Conservation (phyloP, 1,140 invertebrate genomes). For the Steinernema feltiae region DNA sequence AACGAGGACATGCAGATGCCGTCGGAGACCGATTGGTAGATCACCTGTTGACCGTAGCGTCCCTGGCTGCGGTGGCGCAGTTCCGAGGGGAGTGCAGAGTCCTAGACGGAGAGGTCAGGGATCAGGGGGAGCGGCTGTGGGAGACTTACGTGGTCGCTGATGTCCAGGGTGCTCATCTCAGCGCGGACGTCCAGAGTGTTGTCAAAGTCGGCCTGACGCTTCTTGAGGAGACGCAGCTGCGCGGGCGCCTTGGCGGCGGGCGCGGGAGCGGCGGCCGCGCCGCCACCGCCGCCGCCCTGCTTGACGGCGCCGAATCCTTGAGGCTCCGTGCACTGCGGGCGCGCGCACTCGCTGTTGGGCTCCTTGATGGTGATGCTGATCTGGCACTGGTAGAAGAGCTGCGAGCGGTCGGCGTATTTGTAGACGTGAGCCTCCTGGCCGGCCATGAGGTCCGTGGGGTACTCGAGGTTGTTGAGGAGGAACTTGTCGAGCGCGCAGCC, state of each 20-base stretch:
- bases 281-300: conserved; percentile 19
- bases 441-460: conserved; percentile 36
- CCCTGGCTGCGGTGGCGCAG: conserved; percentile 31
- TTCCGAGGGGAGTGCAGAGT: conserved; percentile 33
- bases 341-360: conserved; percentile 52
- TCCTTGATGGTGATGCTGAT: conserved; percentile 58
- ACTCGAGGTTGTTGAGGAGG: conserved; percentile 38
- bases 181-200: conserved; percentile 53
- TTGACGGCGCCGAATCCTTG: conserved; percentile 54
- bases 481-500: conserved; percentile 50
- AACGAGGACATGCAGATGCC: conserved; percentile 51
- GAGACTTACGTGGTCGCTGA: conserved; percentile 33
- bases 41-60: conserved; percentile 2
- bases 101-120: conserved; percentile 5
- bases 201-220: conserved; percentile 43
- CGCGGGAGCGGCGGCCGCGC: no score
- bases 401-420: conserved; percentile 46
- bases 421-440: conserved; percentile 40
- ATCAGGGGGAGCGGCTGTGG: not conserved
- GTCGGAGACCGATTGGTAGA: conserved; percentile 18
- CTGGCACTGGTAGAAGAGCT: conserved; percentile 58
- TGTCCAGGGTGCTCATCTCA: conserved; percentile 53
- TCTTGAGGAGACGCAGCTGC: conserved; percentile 49
- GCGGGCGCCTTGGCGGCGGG: conserved; percentile 30
- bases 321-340: conserved; percentile 54